A percentile compares a stretch with the other conserved stretches of the same genome.
phyloP scores from a whole-genome alignment of 2,888 invertebrate genomes.

The Hypena proboscidalis region DNA sequence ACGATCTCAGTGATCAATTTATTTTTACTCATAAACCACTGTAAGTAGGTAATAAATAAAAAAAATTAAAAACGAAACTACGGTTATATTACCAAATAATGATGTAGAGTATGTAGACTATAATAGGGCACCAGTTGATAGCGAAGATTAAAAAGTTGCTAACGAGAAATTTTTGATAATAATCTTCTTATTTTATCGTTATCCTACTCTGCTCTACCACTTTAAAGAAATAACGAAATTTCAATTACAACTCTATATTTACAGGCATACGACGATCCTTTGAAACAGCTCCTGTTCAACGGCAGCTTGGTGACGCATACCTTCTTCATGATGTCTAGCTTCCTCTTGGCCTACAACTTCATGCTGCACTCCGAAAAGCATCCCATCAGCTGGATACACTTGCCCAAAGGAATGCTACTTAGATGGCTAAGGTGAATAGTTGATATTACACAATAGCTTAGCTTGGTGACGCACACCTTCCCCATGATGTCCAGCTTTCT shows the following conservation, averaged over 20 bases:
- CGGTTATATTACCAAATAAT: no score
- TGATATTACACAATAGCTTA: no score
- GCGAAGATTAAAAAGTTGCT: no score
- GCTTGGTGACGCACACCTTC: slow-evolving; percentile 69
- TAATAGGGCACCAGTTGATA: no score
- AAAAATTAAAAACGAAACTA: no score
- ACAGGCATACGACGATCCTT: slow-evolving; percentile 69
- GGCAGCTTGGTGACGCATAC: slow-evolving; percentile 71
- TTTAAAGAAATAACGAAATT: background rate
- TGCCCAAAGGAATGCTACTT: slow-evolving; percentile 66
- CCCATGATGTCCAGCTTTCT: slow-evolving; percentile 77
- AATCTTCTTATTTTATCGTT: no score
- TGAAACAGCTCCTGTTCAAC: slow-evolving; percentile 71
- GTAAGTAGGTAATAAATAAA: no score
- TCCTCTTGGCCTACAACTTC: slow-evolving; percentile 72
- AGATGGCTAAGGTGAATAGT: slow-evolving; percentile 72
- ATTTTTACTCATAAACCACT: no score
- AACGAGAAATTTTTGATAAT: no score
- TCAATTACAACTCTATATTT: slow-evolving; percentile 13
- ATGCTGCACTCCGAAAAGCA: slow-evolving; percentile 62
- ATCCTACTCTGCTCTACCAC: no score
- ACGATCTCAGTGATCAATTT: no score
- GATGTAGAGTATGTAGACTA: no score
- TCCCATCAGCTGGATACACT: slow-evolving; percentile 51
- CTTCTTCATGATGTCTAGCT: slow-evolving; percentile 76